Percentiles rank a stretch among this genome's conserved stretches.
phyloP scores from a whole-genome alignment of 2,113 vertebrate species.

The Apeltes quadracus region DNA sequence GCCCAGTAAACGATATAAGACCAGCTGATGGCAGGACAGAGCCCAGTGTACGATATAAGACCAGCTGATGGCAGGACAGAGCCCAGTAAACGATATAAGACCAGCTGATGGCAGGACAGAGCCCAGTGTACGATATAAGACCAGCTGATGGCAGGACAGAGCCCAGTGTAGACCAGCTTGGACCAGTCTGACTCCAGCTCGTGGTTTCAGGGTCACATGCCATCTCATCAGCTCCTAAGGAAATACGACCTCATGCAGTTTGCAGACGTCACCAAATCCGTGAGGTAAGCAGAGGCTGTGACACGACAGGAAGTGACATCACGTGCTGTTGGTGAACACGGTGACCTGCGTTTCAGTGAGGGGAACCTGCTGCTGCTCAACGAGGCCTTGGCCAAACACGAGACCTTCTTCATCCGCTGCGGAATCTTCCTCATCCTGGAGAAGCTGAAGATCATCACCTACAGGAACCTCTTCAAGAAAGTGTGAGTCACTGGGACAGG shows the following conservation, averaged over 20 bases:
- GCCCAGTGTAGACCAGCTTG: neutral
- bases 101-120: neutral
- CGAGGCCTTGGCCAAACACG: slow-evolving; percentile 90
- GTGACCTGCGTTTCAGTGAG: slow-evolving; percentile 79
- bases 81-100: neutral
- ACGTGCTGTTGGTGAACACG: neutral
- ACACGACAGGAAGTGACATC: slow-evolving; percentile 29
- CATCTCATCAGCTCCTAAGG: slow-evolving; percentile 88
- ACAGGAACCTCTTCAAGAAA: slow-evolving; percentile 98
- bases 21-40: neutral
- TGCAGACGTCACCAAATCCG: slow-evolving; percentile 91
- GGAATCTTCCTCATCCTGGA: slow-evolving; percentile 99
- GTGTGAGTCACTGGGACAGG: slow-evolving; percentile 85
- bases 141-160: neutral
- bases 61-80: neutral
- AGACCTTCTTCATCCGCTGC: slow-evolving; percentile 97
- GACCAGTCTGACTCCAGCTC: neutral
- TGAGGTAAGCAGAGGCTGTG: slow-evolving; percentile 81
- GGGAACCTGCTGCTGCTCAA: slow-evolving; percentile 94
- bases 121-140: neutral
- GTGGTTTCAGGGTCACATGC: slow-evolving; percentile 92
- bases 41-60: neutral
- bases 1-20: neutral
- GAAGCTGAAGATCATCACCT: slow-evolving; percentile 97
- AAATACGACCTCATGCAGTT: slow-evolving; percentile 99